phyloP scores from a whole-genome alignment of 2,797 vertebrate species.

The Periparus ater region DNA sequence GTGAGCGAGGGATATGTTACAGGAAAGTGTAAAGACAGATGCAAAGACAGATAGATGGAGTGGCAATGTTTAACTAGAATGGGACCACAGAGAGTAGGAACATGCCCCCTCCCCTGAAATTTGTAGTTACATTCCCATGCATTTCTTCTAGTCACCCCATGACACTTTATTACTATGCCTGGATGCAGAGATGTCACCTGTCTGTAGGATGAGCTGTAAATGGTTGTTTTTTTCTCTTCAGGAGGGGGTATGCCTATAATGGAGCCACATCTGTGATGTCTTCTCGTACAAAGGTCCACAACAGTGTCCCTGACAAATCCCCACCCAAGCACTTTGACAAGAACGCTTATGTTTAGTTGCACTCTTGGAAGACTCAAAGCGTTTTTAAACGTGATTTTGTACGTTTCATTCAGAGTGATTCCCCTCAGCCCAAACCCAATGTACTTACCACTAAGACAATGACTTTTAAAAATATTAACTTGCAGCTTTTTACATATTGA shows the following conservation, averaged over 20 bases:
- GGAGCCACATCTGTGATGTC: slow-evolving; percentile 82
- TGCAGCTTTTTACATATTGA: slow-evolving; percentile 57
- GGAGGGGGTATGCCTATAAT: slow-evolving; percentile 79
- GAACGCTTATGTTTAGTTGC: slow-evolving; percentile 87
- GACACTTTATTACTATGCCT: neutral
- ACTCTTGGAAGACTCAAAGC: neutral
- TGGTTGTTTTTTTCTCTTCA: slow-evolving; percentile 56
- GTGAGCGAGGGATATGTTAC: rapidly evolving
- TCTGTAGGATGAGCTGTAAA: neutral
- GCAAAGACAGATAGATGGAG: neutral
- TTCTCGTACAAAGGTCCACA: slow-evolving; percentile 77
- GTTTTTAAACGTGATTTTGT: slow-evolving; percentile 39
- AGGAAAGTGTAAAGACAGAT: neutral
- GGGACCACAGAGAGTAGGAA: neutral
- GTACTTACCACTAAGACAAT: slow-evolving; percentile 47
- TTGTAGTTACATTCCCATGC: neutral
- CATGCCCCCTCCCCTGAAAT: neutral
- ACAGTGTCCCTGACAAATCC: slow-evolving; percentile 74
- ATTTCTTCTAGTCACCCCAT: neutral
- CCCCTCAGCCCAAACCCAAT: neutral
- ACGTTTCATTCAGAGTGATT: slow-evolving; percentile 60
- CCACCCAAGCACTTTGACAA: slow-evolving; percentile 93
- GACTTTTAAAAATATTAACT: slow-evolving; percentile 69
- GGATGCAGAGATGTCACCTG: neutral
- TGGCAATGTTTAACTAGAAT: neutral